These are phyloP conservation scores for Chondrosia reniformis DNA, from an alignment of 37 sponge, comb jelly and placozoan species.

Conservation along the genomic window DNA sequence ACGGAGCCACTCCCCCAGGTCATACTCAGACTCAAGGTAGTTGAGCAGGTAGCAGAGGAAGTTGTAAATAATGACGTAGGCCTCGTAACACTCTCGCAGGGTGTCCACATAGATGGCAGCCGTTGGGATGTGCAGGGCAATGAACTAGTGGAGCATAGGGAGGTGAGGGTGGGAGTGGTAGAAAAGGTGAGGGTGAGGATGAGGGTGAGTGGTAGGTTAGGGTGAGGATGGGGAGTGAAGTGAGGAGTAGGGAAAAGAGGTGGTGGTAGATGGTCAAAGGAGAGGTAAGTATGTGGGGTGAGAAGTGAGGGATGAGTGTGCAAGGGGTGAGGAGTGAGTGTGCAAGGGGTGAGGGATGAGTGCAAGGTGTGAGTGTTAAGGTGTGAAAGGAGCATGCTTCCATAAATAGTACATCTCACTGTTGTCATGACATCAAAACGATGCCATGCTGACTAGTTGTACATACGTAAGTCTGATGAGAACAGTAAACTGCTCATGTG, in stretches of 20 bases:
- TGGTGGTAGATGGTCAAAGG: no score
- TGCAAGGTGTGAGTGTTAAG: no score
- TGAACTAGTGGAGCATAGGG: no score
- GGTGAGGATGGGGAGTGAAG: no score
- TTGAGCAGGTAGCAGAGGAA: slow-evolving; percentile 84
- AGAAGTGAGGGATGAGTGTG: not conserved
- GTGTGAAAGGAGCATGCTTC: no score
- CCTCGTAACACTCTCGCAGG: slow-evolving; percentile 76
- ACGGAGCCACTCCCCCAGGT: not conserved
- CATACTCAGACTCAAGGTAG: slow-evolving; percentile 54
- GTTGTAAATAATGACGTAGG: slow-evolving; percentile 86
- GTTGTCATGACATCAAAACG: not conserved
- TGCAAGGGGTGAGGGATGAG: no score
- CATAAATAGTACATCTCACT: no score
- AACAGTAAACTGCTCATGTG: not conserved
- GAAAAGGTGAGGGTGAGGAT: no score
- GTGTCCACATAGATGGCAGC: slow-evolving; percentile 56
- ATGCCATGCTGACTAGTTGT: not conserved
- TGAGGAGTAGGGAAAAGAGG: no score
- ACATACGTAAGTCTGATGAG: not conserved
- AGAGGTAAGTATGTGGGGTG: no score
- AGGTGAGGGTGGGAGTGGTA: no score
- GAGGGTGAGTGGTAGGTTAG: no score
- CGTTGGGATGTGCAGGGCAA: slow-evolving; percentile 4
- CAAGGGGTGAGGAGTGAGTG: not conserved